Percentiles rank a stretch among this genome's conserved stretches.
Evolutionary conservation across 1,140 invertebrate genomes (phyloP).

Genomic region (Nephila pilipes): DNA sequence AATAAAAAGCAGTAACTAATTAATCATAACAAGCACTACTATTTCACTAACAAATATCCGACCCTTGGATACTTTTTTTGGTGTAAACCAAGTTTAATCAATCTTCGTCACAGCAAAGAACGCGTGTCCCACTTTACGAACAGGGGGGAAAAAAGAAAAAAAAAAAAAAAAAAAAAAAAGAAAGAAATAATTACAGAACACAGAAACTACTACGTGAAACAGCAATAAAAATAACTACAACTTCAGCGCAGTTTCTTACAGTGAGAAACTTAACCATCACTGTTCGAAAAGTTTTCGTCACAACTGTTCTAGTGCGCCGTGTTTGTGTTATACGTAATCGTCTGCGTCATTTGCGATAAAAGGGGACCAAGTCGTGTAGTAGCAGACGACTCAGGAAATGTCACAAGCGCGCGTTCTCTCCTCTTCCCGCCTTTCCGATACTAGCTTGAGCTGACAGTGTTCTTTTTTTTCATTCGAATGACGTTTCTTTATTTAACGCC

Average conservation of each 20-base stretch:
- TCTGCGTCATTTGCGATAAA: slow-evolving; percentile 14
- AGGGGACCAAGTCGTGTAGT: not conserved
- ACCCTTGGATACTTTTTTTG: not conserved
- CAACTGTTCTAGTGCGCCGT: not conserved
- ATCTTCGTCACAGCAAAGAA: not conserved
- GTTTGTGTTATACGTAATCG: not conserved
- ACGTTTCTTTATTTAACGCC: not conserved
- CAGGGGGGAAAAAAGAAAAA: not conserved
- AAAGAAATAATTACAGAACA: not conserved
- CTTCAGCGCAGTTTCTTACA: not conserved
- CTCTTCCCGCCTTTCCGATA: not conserved
- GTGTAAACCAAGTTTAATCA: not conserved
- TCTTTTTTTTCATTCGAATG: not conserved
- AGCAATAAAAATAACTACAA: slow-evolving; percentile 10
- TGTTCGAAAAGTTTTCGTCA: not conserved
- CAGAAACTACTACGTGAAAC: not conserved
- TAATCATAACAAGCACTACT: not conserved
- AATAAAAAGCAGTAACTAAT: too few species aligned
- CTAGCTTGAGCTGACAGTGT: not conserved
- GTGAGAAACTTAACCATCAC: not conserved
- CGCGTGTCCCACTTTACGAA: not conserved
- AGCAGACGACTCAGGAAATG: slow-evolving; percentile 12
- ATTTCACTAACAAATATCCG: not conserved
- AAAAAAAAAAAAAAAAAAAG: not conserved
- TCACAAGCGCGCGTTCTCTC: not conserved